These are phyloP conservation scores for Buphagus erythrorhynchus DNA, from an alignment of 2,797 vertebrate genomes.

Conservation along the genomic window DNA sequence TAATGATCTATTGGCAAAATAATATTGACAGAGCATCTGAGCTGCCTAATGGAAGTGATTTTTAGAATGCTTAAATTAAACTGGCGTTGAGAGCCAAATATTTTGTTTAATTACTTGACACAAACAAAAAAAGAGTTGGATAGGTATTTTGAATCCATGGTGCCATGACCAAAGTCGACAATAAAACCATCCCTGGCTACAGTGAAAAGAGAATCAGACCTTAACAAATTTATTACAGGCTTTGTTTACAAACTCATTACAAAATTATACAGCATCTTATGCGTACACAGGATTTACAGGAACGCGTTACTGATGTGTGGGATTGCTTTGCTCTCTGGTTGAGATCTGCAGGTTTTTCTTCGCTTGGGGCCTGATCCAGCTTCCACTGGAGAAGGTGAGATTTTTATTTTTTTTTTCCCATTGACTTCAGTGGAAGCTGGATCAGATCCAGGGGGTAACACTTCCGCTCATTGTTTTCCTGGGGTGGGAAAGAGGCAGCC, in stretches of 20 bases:
- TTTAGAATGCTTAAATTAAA: not conserved
- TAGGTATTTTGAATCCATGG: not conserved
- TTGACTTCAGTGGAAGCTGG: not conserved
- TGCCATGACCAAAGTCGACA: not conserved
- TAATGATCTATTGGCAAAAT: conserved; percentile 41
- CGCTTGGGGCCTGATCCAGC: not conserved
- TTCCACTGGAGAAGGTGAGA: conserved; percentile 11
- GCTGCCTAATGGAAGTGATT: not conserved
- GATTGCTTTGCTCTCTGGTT: not conserved
- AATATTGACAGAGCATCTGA: conserved; percentile 33
- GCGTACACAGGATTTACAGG: conserved; percentile 23
- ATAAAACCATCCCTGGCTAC: conserved; percentile 8
- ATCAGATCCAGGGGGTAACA: conserved; percentile 38
- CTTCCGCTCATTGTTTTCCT: conserved; percentile 41
- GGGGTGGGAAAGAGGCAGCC: conserved; percentile 12
- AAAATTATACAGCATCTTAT: conserved; percentile 63
- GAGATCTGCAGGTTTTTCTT: not conserved
- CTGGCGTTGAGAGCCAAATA: not conserved
- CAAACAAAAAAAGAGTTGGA: not conserved
- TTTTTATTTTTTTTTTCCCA: not conserved
- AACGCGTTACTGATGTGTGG: not conserved
- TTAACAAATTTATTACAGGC: conserved; percentile 61
- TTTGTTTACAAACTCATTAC: conserved; percentile 61
- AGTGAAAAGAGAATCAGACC: conserved; percentile 15
- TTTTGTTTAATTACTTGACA: not conserved